Percentiles rank a stretch among this genome's conserved stretches.
Conservation (phyloP, 1,140 invertebrate species). For the Hycleus cichorii region DNA sequence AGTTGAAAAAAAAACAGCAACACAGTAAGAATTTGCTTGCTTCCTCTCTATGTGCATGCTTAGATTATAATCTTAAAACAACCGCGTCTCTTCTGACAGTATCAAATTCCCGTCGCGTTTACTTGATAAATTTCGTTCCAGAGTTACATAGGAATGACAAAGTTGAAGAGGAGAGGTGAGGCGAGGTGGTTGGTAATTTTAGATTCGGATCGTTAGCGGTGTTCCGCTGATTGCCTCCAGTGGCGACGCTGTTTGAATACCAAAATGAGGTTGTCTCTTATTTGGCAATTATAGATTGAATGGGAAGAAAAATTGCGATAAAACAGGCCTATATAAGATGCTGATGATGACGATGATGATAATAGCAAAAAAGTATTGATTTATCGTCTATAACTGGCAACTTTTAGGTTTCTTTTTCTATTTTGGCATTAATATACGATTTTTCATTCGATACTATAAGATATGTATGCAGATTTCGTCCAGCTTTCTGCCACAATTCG, state of each 20-base stretch:
- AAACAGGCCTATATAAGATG: background rate
- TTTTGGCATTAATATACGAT: too few relatives aligned
- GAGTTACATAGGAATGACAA: background rate
- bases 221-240: constrained; percentile 12
- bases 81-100: background rate
- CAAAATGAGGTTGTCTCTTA: constrained; percentile 14
- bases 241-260: constrained; percentile 15
- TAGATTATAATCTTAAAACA: background rate
- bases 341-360: background rate
- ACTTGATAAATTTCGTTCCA: constrained; percentile 14
- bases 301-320: constrained; percentile 11
- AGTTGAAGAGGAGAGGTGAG: background rate
- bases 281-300: constrained; percentile 10
- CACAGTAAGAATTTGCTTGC: too few relatives aligned
- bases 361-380: constrained; percentile 4
- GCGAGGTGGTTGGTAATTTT: constrained; percentile 11
- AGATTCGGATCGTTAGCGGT: constrained; percentile 15
- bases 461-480: too few relatives aligned
- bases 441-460: too few relatives aligned
- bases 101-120: constrained; percentile 17
- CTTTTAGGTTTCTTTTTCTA: too few relatives aligned
- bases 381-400: constrained; percentile 4
- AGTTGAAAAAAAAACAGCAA: too few relatives aligned
- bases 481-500: too few relatives aligned
- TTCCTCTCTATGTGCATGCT: too few relatives aligned